phyloP scores from a whole-genome alignment of 1,140 invertebrate genomes.

The Diorhabda elongata region DNA sequence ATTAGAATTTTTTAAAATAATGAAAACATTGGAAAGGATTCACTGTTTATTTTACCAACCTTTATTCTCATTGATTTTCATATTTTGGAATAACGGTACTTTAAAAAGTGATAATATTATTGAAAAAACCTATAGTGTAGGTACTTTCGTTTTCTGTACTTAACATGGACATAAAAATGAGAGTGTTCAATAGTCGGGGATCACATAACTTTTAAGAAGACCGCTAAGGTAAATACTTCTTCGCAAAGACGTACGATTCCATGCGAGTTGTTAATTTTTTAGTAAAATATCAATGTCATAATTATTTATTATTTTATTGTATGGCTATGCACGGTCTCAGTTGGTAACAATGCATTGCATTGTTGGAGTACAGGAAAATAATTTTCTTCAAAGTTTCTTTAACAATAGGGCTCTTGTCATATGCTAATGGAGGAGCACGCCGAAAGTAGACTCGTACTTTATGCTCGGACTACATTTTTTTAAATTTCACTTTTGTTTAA shows the following conservation, averaged over 20 bases:
- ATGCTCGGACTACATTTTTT: constrained; percentile 12
- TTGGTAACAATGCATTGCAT: constrained; percentile 11
- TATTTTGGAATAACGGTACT: no score
- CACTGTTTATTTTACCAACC: no score
- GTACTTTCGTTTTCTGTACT: no score
- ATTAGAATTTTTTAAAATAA: no score
- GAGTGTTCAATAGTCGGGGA: no score
- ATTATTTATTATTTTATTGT: constrained; percentile 21
- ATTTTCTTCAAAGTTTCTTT: constrained; percentile 14
- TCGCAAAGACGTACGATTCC: not conserved
- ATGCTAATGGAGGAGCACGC: constrained; percentile 13
- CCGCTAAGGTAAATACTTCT: not conserved
- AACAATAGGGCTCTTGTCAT: constrained; percentile 19
- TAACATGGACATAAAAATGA: no score
- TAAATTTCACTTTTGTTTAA: constrained; percentile 7
- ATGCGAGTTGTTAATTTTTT: constrained; percentile 13
- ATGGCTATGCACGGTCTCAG: constrained; percentile 7
- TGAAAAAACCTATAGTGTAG: no score
- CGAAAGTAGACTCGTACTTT: constrained; percentile 11
- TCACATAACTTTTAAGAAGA: not conserved
- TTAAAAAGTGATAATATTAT: no score
- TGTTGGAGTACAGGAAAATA: constrained; percentile 11
- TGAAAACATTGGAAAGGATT: no score
- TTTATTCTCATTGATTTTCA: no score
- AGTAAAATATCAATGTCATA: constrained; percentile 19